phyloP scores from a whole-genome alignment of 2,113 vertebrate species.

The Callopanchax toddi region DNA sequence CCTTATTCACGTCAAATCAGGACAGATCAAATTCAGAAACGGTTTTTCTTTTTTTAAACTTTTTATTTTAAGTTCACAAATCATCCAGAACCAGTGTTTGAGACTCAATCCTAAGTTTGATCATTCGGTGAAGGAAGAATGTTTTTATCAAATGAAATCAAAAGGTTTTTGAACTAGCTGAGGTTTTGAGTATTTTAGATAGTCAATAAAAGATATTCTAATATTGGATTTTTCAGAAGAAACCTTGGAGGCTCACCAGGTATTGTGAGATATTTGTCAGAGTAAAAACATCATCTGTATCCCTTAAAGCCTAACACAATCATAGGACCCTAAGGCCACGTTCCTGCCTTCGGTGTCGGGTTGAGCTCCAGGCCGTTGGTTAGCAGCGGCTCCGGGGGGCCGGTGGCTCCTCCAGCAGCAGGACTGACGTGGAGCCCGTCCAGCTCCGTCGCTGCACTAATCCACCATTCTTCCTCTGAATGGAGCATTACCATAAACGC shows the following conservation, averaged over 20 bases:
- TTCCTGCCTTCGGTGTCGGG: background rate
- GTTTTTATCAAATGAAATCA: too few species aligned
- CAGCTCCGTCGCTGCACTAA: slow-evolving; percentile 69
- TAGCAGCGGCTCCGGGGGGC: slow-evolving; percentile 5
- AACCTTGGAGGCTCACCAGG: background rate
- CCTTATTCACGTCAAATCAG: too few species aligned
- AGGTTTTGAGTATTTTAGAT: too few species aligned
- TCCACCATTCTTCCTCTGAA: slow-evolving; percentile 72
- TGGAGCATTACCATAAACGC: slow-evolving; percentile 72
- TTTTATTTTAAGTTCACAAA: too few species aligned
- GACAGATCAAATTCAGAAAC: too few species aligned
- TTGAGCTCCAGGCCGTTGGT: slow-evolving; percentile 2
- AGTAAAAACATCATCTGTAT: slow-evolving; percentile 9
- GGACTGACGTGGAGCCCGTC: slow-evolving; percentile 52
- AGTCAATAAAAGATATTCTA: too few species aligned
- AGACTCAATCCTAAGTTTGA: too few species aligned
- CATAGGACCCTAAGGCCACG: background rate
- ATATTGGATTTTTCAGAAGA: background rate
- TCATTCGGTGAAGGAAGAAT: too few species aligned
- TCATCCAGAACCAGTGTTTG: too few species aligned
- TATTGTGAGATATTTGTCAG: background rate
- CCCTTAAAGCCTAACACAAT: background rate
- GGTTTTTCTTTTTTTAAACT: too few species aligned
- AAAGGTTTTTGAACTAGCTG: too few species aligned
- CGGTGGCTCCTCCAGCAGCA: slow-evolving; percentile 35